Percentiles rank a stretch among this genome's conserved stretches.
Conservation (phyloP, 2,888 invertebrate genomes). For the Lycocerus yunnanus region DNA sequence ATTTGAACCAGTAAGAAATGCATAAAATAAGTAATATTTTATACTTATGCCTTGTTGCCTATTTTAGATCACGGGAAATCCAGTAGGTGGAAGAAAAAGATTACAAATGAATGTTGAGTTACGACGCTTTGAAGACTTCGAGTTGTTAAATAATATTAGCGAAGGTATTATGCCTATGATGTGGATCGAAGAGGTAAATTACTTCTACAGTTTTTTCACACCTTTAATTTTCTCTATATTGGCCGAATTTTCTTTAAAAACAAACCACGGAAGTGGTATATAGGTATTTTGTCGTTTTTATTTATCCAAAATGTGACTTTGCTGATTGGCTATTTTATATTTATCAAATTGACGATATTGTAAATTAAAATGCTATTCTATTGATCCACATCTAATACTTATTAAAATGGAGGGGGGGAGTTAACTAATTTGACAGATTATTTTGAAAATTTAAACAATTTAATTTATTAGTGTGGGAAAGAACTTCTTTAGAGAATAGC, state of each 20-base stretch:
- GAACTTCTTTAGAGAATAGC: too few species aligned
- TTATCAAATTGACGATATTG: too few species aligned
- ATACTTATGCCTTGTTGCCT: not conserved
- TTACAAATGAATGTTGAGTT: conserved; percentile 64
- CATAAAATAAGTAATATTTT: not conserved
- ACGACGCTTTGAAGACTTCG: conserved; percentile 53
- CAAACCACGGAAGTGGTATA: too few species aligned
- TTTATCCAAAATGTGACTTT: too few species aligned
- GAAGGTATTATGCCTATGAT: conserved; percentile 63
- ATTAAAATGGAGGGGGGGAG: too few species aligned
- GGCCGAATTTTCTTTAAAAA: not conserved
- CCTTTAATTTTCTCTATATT: not conserved
- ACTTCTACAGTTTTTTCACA: conserved; percentile 54
- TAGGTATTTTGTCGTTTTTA: too few species aligned
- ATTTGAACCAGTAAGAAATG: conserved; percentile 63
- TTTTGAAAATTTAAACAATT: too few species aligned
- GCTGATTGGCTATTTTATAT: too few species aligned
- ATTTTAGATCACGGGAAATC: conserved; percentile 61
- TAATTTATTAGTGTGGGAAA: too few species aligned
- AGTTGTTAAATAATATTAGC: conserved; percentile 58
- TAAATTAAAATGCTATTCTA: too few species aligned
- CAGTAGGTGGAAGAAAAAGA: conserved; percentile 59
- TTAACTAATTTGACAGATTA: too few species aligned
- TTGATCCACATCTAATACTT: too few species aligned
- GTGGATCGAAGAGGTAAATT: conserved; percentile 64